Evolutionary conservation across 92 coral and sea anemone genomes (phyloP).

Genomic region (Paramuricea clavata): DNA sequence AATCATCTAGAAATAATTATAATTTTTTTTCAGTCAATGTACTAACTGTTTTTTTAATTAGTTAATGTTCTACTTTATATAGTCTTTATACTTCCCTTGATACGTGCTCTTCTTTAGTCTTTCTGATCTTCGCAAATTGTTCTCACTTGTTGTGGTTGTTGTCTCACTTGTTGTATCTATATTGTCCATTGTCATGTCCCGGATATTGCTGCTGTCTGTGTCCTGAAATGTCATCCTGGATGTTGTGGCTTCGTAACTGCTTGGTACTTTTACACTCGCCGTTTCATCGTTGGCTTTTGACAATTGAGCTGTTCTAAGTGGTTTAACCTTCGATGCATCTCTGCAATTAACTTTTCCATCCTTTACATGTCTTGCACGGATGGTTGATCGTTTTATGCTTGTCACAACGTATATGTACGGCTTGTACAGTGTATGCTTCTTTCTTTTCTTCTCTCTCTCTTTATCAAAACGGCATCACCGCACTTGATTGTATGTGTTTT

Average conservation of each 20-base stretch:
- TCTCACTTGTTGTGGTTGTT: neutral
- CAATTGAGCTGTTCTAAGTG: conserved; percentile 24
- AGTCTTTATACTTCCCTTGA: conserved; percentile 64
- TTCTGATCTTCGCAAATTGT: conserved; percentile 64
- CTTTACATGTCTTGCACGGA: conserved; percentile 60
- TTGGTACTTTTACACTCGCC: neutral
- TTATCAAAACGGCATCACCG: neutral
- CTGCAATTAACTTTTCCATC: conserved; percentile 62
- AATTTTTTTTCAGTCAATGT: neutral
- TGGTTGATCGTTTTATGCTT: conserved; percentile 60
- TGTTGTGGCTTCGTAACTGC: conserved; percentile 30
- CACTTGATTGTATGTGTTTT: conserved; percentile 3
- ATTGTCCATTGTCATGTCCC: neutral
- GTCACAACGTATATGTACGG: conserved; percentile 68
- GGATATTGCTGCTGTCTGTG: neutral
- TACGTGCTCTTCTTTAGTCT: conserved; percentile 57
- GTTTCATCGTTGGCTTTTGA: neutral
- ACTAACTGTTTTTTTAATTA: no score
- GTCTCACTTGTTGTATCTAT: conserved; percentile 12
- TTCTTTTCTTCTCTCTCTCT: conserved; percentile 42
- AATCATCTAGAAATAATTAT: neutral
- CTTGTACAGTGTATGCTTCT: conserved; percentile 62
- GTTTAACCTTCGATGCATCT: conserved; percentile 59
- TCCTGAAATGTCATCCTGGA: neutral
- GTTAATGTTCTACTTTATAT: neutral